These are phyloP conservation scores for Spilarctia lutea DNA, from an alignment of 2,888 invertebrate genomes.

Conservation along the genomic window DNA sequence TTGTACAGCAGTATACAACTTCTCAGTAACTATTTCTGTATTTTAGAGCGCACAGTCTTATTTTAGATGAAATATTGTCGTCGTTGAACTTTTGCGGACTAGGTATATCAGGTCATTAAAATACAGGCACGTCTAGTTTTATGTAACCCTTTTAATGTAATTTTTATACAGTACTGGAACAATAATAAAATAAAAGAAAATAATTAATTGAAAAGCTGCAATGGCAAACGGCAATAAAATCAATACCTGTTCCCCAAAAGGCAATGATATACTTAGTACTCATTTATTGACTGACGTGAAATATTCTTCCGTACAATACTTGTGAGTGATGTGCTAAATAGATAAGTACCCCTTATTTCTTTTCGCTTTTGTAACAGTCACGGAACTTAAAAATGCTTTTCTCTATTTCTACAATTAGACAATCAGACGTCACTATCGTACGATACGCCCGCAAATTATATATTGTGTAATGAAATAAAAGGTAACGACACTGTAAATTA, in stretches of 20 bases:
- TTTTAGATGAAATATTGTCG: neutral
- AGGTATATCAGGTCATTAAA: neutral
- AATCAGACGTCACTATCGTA: constrained; percentile 60
- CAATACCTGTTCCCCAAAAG: neutral
- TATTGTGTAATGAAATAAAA: constrained; percentile 69
- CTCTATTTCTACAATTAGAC: constrained; percentile 60
- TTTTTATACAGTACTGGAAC: neutral
- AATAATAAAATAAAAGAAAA: neutral
- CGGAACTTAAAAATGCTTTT: constrained; percentile 22
- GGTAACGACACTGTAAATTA: constrained; percentile 50
- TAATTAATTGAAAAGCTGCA: neutral
- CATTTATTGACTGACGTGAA: neutral
- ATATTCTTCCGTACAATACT: neutral
- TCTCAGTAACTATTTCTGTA: neutral
- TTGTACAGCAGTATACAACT: neutral
- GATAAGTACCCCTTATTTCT: constrained; percentile 7
- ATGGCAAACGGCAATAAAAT: neutral
- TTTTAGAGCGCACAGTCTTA: neutral
- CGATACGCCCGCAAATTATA: constrained; percentile 67
- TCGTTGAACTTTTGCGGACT: neutral
- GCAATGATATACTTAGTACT: neutral
- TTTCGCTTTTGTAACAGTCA: constrained; percentile 19
- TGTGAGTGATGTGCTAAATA: constrained; percentile 11
- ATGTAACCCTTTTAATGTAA: neutral
- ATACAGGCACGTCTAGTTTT: neutral